These are phyloP conservation scores for Hypsopygia costalis DNA, from an alignment of 2,888 invertebrate genomes.

Conservation along the genomic window DNA sequence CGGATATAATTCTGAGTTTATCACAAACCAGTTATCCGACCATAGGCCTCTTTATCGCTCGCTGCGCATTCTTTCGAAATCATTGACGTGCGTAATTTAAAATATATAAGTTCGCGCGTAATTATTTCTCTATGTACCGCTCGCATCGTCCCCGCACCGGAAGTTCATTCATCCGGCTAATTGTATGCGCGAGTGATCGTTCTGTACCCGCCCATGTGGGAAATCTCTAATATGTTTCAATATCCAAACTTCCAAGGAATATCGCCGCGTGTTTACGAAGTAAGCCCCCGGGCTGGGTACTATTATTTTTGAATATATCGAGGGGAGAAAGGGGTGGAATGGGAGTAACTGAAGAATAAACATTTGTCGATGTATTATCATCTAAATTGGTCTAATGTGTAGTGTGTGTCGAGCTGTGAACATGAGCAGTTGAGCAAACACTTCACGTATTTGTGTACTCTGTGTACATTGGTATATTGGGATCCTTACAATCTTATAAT, in stretches of 20 bases:
- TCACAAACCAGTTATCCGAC: too few relatives aligned
- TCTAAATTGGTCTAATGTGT: slow-evolving; percentile 35
- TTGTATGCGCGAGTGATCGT: slow-evolving; percentile 34
- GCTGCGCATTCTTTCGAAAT: too few relatives aligned
- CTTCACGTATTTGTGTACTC: slow-evolving; percentile 10
- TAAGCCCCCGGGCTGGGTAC: slow-evolving; percentile 14
- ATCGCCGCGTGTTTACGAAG: slow-evolving; percentile 17
- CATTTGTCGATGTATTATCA: slow-evolving; percentile 32
- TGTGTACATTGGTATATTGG: slow-evolving; percentile 9
- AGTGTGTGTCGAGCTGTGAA: slow-evolving; percentile 22
- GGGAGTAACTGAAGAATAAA: slow-evolving; percentile 21
- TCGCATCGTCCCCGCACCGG: background rate
- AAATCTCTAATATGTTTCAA: slow-evolving; percentile 39
- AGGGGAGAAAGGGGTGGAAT: slow-evolving; percentile 1
- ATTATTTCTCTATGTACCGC: too few relatives aligned
- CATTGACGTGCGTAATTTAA: too few relatives aligned
- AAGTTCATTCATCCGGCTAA: slow-evolving; percentile 23
- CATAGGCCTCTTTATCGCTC: too few relatives aligned
- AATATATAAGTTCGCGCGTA: too few relatives aligned
- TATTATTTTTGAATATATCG: slow-evolving; percentile 31
- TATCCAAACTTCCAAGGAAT: slow-evolving; percentile 20
- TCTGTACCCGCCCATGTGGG: slow-evolving; percentile 25
- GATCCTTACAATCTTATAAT: slow-evolving; percentile 5
- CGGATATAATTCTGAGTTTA: too few relatives aligned
- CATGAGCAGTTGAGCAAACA: slow-evolving; percentile 17